Evolutionary conservation across 1,140 invertebrate species (phyloP), one percentile per base, ranked within the genome.

Genomic region (Papilio aristodemus): DNA sequence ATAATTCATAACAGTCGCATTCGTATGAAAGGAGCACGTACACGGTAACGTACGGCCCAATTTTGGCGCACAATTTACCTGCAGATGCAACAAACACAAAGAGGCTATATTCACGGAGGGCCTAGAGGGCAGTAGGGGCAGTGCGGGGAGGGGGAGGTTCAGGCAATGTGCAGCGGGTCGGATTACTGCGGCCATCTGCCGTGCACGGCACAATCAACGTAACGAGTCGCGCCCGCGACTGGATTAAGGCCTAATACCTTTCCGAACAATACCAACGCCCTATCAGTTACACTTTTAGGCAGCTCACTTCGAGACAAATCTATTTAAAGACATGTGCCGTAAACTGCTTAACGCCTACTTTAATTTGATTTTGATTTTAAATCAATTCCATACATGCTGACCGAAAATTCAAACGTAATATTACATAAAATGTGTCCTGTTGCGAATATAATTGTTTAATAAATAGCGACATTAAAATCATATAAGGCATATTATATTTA

Each of bases 31-130:
- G 75, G 79, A 73, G 80, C 83, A 87, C 83, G 83, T 84, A 81
- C 78, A 66, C 70, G 72, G 79, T 87, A 87, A 88, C 80, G 78
- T 85, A 87, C 85, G 79, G 83, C 81, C 85, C 86, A 87, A 89
- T 87, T 89, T 86, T 83, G 81, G 85, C 79, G 81, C 76, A 83
- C 86, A 89, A 90, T 89, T 89, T 89, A 90, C 88, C 88, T 90
- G 88, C 88, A 90, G 86, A 90, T 90, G 88, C 86, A 90, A 88
- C 85, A 85, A 86, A 86, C 85, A 90, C 88, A 90, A 90, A 90
- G 88, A 89, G 85, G 86, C 77, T 84, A 84, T 88, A 85, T 88
- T 83, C 84, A 76, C 77, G 78, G 73, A 63, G 60, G 60, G 41
- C 60, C 60, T 37, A 75, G 82, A 83, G 81, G 81, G 73, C 73